A percentile compares a stretch with the other conserved stretches of the same genome.
Evolutionary conservation across 2,888 invertebrate species (phyloP).

Genomic region (Aphidius colemani): DNA sequence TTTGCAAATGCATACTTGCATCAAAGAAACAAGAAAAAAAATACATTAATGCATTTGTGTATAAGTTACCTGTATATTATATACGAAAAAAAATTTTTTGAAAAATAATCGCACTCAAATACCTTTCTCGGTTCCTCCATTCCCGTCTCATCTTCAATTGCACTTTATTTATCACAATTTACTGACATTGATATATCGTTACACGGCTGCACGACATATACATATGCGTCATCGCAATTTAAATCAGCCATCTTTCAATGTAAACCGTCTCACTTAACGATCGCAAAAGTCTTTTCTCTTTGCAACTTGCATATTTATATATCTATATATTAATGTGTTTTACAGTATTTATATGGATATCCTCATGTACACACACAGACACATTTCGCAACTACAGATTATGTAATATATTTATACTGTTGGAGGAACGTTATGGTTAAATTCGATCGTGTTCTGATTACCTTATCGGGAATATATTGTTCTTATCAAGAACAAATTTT

Average conservation of each 20-base stretch:
- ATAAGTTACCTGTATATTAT: too few relatives aligned
- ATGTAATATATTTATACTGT: too few relatives aligned
- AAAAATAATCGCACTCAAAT: slow-evolving; percentile 24
- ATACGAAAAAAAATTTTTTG: slow-evolving; percentile 1
- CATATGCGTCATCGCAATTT: slow-evolving; percentile 55
- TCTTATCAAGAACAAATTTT: slow-evolving; percentile 3
- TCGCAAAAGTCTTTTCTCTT: slow-evolving; percentile 34
- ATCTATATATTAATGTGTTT: slow-evolving; percentile 9
- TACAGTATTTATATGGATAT: slow-evolving; percentile 12
- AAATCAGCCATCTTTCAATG: slow-evolving; percentile 57
- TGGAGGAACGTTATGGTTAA: too few relatives aligned
- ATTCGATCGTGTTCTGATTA: slow-evolving; percentile 5
- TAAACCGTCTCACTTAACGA: slow-evolving; percentile 56
- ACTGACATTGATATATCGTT: slow-evolving; percentile 56
- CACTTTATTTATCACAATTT: slow-evolving; percentile 59
- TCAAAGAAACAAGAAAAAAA: too few relatives aligned
- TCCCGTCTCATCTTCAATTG: slow-evolving; percentile 45
- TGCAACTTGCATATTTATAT: slow-evolving; percentile 12
- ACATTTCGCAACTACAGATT: too few relatives aligned
- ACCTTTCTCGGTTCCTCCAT: slow-evolving; percentile 13
- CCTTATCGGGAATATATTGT: slow-evolving; percentile 4
- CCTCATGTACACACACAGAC: slow-evolving; percentile 15
- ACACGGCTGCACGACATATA: slow-evolving; percentile 46
- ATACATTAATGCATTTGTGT: too few relatives aligned
- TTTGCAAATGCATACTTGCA: too few relatives aligned